These are phyloP conservation scores for Uria aalge DNA, from an alignment of 2,113 vertebrate genomes.

Conservation along the genomic window DNA sequence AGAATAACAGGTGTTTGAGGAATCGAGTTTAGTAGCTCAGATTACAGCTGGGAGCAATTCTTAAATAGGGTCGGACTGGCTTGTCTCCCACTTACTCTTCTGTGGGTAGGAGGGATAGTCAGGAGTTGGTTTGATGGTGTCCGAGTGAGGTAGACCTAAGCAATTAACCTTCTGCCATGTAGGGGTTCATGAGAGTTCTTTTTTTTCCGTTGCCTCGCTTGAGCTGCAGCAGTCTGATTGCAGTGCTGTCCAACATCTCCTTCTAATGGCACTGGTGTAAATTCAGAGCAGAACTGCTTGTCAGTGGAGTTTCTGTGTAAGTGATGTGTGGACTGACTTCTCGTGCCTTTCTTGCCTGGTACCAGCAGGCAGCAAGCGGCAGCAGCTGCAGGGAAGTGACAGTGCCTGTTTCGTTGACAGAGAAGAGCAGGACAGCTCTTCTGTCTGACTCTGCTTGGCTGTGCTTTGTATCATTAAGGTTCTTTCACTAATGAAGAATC, in stretches of 20 bases:
- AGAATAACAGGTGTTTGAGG: conserved; percentile 66
- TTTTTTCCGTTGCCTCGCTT: neutral
- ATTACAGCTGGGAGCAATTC: conserved; percentile 62
- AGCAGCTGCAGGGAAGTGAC: neutral
- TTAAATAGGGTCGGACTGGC: conserved; percentile 47
- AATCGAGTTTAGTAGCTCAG: conserved; percentile 46
- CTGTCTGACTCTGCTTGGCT: conserved; percentile 6
- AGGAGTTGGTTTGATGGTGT: neutral
- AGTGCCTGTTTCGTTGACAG: neutral
- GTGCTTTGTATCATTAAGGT: conserved; percentile 13
- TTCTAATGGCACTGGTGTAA: neutral
- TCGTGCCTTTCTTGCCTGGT: neutral
- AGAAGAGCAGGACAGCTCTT: neutral
- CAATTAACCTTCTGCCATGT: neutral
- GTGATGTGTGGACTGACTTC: neutral
- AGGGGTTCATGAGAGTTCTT: neutral
- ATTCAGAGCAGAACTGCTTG: neutral
- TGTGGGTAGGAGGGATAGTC: neutral
- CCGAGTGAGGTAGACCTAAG: neutral
- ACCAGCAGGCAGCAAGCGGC: neutral
- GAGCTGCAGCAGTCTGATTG: neutral
- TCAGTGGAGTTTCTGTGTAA: neutral
- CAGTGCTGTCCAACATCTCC: neutral
- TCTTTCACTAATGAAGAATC: conserved; percentile 52
- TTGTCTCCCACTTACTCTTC: conserved; percentile 58